Percentiles rank a stretch among this genome's conserved stretches.
These are phyloP conservation scores for Corythornis vintsioides DNA, from an alignment of 2,113 vertebrate genomes.

Conservation along the genomic window DNA sequence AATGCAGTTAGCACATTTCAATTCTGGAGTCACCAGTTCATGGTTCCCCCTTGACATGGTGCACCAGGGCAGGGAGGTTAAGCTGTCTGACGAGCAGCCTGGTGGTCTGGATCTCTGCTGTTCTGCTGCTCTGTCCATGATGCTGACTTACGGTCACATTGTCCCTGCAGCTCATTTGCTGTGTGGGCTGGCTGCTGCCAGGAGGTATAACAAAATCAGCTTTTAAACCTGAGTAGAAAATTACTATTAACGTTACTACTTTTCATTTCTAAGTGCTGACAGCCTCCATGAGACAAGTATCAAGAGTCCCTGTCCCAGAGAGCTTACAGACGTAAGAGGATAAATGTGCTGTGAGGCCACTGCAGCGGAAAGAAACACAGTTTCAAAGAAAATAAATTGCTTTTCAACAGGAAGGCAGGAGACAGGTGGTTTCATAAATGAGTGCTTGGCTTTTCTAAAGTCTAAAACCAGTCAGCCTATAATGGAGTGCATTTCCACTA, in stretches of 20 bases:
- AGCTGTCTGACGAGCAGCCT: neutral
- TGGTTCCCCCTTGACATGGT: neutral
- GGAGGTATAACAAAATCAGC: slow-evolving; percentile 40
- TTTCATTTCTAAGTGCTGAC: slow-evolving; percentile 13
- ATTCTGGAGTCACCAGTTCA: neutral
- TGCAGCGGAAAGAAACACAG: neutral
- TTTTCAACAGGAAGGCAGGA: slow-evolving; percentile 44
- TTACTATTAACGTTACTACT: neutral
- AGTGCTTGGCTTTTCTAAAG: slow-evolving; percentile 4
- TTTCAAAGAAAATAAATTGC: slow-evolving; percentile 52
- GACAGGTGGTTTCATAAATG: slow-evolving; percentile 56
- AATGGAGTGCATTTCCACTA: neutral
- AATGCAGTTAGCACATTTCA: neutral
- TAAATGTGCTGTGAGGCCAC: neutral
- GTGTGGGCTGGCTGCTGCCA: slow-evolving; percentile 16
- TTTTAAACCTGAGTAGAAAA: slow-evolving; percentile 44
- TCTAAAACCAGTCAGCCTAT: neutral
- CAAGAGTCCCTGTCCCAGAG: neutral
- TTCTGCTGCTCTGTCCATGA: neutral
- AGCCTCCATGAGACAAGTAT: neutral
- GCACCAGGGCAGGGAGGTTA: neutral
- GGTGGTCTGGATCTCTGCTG: slow-evolving; percentile 13
- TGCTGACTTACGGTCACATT: slow-evolving; percentile 18
- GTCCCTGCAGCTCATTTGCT: slow-evolving; percentile 26
- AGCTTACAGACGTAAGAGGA: neutral